phyloP scores from a whole-genome alignment of 2,113 vertebrate genomes.

The Halcyon senegalensis region DNA sequence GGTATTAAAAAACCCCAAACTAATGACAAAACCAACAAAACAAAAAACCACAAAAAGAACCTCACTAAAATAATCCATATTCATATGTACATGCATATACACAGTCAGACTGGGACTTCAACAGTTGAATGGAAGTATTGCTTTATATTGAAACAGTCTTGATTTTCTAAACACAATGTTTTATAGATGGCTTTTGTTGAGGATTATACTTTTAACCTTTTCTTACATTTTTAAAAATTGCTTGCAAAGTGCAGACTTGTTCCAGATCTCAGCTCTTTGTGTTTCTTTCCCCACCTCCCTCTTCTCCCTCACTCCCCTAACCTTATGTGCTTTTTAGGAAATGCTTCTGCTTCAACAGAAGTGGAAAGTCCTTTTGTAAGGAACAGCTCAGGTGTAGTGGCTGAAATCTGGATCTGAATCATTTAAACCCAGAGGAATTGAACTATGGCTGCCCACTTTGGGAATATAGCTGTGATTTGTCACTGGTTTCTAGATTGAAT shows the following conservation, averaged over 20 bases:
- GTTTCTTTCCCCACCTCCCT: background rate
- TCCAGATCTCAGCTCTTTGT: background rate
- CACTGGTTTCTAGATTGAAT: background rate
- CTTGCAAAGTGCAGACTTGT: background rate
- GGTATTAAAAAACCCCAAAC: background rate
- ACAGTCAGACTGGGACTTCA: background rate
- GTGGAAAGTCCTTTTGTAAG: background rate
- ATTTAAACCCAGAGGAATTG: background rate
- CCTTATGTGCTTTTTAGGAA: background rate
- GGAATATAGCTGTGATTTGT: background rate
- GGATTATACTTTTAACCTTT: background rate
- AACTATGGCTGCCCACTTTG: background rate
- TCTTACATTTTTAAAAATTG: background rate
- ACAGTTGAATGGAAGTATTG: background rate
- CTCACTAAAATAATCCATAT: too few relatives aligned
- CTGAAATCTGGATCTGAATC: background rate
- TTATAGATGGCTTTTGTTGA: background rate
- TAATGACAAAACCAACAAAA: too few relatives aligned
- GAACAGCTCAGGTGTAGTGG: background rate
- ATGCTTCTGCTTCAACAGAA: background rate
- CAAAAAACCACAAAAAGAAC: too few relatives aligned
- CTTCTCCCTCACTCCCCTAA: rapidly evolving
- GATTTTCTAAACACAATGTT: background rate
- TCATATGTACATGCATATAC: too few relatives aligned
- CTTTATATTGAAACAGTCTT: background rate